Base-by-base conservation (phyloP, 2,888 invertebrate genomes). In the Dasysyrphus albostriatus region DNA sequence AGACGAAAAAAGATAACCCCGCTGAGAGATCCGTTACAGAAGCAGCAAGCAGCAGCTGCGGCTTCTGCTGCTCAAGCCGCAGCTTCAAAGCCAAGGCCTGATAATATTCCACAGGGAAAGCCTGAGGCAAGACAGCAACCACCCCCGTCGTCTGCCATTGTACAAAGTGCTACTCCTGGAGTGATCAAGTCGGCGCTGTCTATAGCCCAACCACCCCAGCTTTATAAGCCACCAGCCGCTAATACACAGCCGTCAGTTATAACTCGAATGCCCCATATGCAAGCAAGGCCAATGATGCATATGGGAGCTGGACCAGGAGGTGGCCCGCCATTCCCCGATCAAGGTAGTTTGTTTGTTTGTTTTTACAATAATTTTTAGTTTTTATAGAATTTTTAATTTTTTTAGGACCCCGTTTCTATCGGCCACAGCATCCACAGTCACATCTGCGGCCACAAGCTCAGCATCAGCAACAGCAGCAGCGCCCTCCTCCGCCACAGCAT, bases 181-280 rank as follows among this genome's bases (percentile, higher is more conserved):
- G 89, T 89, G 2, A 89, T 89, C 9, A 89, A 89, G 67, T 83
- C 89, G 1, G 88, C 88, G 34, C 39, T 85, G 24, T 92, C 89
- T 49, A 91, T 93, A 78, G 93, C 93, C 5, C 92, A 93, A 59
- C 93, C 93, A 8, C 93, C 94, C 2, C 94, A 94, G 88, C 93
- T 94, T 5, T 94, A 94, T 88, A 93, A 94, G 24, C 93, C 94
- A 78, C 92, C 93, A 37, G 59, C 83, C 9, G 87, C 73, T 51
- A 88, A 89, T 32, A 76, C 93, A 2, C 93, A 94, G 42, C 93
- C 94, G 0, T 95, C 95, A 51, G 95, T 95, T 8, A 95, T 95
- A 59, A 95, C 95, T 9, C 93, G 95, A 88, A 94, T 95, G 94
- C 92, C 95, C 56, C 94, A 94, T 88, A 87, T 90, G 34, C 88